Percentiles rank a stretch among this genome's conserved stretches.
phyloP scores from a whole-genome alignment of 2,797 vertebrate genomes.

The Babyrousa celebensis region DNA sequence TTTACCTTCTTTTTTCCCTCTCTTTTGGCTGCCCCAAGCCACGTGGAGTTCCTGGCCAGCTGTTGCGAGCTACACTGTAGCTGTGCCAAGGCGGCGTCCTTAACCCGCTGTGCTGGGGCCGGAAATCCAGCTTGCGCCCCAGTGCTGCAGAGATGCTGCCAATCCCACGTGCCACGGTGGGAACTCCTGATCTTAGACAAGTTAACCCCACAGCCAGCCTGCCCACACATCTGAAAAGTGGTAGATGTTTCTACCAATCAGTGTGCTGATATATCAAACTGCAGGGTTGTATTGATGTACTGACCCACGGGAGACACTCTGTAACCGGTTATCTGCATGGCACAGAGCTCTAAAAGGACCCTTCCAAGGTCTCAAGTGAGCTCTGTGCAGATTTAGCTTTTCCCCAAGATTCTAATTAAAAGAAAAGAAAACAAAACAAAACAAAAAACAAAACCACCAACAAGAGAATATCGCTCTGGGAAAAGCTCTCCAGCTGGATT shows the following conservation, averaged over 20 bases:
- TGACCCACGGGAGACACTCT: accelerated
- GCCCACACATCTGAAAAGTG: not conserved
- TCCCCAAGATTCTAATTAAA: not conserved
- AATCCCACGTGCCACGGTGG: too few relatives aligned
- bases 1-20: too few relatives aligned
- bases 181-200: not conserved
- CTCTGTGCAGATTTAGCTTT: not conserved
- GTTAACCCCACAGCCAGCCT: not conserved
- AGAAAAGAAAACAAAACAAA: not conserved
- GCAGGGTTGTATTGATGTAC: too few relatives aligned
- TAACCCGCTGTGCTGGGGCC: too few relatives aligned
- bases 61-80: too few relatives aligned
- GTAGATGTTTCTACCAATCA: too few relatives aligned
- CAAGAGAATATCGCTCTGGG: not conserved
- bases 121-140: too few relatives aligned
- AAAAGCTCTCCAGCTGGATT: not conserved
- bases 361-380: not conserved
- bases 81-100: too few relatives aligned
- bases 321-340: not conserved
- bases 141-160: too few relatives aligned
- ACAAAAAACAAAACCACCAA: too few relatives aligned
- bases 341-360: not conserved
- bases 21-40: too few relatives aligned
- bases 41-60: too few relatives aligned
- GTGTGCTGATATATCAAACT: accelerated